These are phyloP conservation scores for Drosophila yakuba DNA, from an alignment of 1,140 invertebrate species.

Conservation along the genomic window DNA sequence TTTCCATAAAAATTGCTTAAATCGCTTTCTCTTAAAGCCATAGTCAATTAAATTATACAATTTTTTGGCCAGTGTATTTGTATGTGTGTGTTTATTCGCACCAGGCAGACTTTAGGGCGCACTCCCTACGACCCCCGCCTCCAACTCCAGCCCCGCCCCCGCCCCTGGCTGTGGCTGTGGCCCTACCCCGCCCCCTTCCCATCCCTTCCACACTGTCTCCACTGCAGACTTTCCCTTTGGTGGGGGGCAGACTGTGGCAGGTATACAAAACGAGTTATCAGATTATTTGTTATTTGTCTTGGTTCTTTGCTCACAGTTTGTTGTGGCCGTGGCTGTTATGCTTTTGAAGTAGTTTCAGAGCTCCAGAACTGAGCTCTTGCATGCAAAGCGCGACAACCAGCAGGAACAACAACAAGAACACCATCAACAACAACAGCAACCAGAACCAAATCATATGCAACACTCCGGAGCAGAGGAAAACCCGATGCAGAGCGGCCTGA, in stretches of 20 bases:
- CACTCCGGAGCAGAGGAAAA: slow-evolving; percentile 58
- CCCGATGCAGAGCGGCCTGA: slow-evolving; percentile 16
- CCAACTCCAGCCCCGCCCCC: background rate
- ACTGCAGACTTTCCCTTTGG: slow-evolving; percentile 72
- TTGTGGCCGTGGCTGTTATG: slow-evolving; percentile 47
- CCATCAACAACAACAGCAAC: slow-evolving; percentile 17
- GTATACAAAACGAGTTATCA: slow-evolving; percentile 83
- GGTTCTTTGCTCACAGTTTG: slow-evolving; percentile 47
- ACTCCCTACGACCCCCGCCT: background rate
- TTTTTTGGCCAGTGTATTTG: slow-evolving; percentile 12
- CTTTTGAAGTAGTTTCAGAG: slow-evolving; percentile 73
- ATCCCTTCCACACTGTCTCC: slow-evolving; percentile 34
- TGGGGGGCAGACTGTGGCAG: slow-evolving; percentile 55
- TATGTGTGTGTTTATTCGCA: slow-evolving; percentile 46
- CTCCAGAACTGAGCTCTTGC: slow-evolving; percentile 61
- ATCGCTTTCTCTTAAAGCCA: no score
- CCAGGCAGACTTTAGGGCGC: slow-evolving; percentile 74
- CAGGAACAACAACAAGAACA: slow-evolving; percentile 37
- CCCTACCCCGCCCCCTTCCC: background rate
- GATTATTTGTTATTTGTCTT: slow-evolving; percentile 83
- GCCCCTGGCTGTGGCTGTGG: background rate
- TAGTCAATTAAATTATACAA: no score
- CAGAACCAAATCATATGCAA: slow-evolving; percentile 67
- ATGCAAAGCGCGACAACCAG: slow-evolving; percentile 76
- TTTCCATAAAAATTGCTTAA: no score